These are phyloP conservation scores for Onychostoma macrolepis DNA, from an alignment of 2,113 vertebrate genomes.

Conservation along the genomic window DNA sequence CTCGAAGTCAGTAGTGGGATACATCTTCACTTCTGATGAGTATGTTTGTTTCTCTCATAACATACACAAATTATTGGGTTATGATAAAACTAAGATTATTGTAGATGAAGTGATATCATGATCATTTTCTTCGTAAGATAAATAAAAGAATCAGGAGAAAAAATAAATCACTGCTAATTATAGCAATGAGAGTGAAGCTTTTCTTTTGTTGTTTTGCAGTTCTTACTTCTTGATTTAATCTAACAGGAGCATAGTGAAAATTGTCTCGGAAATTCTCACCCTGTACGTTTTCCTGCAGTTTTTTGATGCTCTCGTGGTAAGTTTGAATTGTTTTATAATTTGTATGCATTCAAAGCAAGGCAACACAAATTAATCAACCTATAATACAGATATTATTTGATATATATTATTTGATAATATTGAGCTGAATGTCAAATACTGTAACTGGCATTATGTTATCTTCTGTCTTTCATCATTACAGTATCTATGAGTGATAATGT, in stretches of 20 bases:
- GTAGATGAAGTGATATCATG: neutral
- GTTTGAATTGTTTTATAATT: conserved; percentile 37
- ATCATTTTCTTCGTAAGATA: neutral
- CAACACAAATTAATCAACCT: neutral
- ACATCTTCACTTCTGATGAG: conserved; percentile 84
- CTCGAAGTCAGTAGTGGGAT: conserved; percentile 75
- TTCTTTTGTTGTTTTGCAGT: neutral
- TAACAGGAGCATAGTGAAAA: conserved; percentile 68
- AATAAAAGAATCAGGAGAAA: neutral
- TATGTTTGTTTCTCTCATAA: conserved; percentile 67
- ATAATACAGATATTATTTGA: neutral
- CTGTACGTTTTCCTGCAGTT: conserved; percentile 71
- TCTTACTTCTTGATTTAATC: conserved; percentile 19
- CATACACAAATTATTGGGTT: neutral
- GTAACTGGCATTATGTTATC: neutral
- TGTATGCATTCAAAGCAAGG: neutral
- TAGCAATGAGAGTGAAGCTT: neutral
- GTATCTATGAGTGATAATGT: neutral
- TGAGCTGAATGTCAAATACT: no score
- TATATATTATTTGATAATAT: no score
- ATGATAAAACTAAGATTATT: neutral
- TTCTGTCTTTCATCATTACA: neutral
- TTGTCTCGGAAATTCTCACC: conserved; percentile 66
- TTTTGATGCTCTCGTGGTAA: conserved; percentile 74
- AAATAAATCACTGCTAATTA: neutral